Conservation (phyloP, 2,113 vertebrate genomes). For the Nibea albiflora region DNA sequence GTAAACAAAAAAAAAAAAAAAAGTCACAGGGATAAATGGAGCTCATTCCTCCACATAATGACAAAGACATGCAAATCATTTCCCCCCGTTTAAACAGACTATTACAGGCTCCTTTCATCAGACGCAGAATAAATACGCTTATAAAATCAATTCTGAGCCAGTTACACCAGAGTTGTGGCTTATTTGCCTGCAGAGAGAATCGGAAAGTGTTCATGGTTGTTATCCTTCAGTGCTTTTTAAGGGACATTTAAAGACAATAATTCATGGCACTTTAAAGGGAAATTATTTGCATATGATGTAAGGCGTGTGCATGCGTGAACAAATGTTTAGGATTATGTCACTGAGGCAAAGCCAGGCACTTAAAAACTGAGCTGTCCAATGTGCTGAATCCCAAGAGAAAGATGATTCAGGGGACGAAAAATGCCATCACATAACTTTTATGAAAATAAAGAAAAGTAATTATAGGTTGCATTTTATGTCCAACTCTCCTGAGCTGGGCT, state of each 20-base stretch:
- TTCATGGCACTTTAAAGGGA: not conserved
- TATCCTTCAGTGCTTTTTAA: constrained; percentile 2
- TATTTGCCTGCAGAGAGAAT: not conserved
- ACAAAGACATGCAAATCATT: constrained; percentile 62
- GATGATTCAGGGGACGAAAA: not conserved
- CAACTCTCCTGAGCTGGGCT: not conserved
- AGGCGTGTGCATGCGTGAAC: constrained; percentile 33
- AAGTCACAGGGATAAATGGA: constrained; percentile 56
- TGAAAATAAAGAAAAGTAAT: not conserved
- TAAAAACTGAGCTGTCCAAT: constrained; percentile 79
- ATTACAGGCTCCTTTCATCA: constrained; percentile 25
- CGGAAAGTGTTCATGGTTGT: not conserved
- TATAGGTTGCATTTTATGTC: not conserved
- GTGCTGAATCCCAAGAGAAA: constrained; percentile 74
- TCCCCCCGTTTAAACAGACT: constrained; percentile 16
- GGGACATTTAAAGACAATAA: constrained; percentile 5
- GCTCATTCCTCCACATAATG: constrained; percentile 47
- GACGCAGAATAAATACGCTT: constrained; percentile 36
- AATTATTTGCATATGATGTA: constrained; percentile 32
- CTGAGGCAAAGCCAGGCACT: constrained; percentile 18
- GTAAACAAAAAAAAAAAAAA: constrained; percentile 67
- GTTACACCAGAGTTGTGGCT: not conserved
- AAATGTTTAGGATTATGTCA: constrained; percentile 54
- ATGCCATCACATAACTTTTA: not conserved
- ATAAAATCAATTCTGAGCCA: constrained; percentile 20